Percentiles rank a stretch among this genome's conserved stretches.
These are phyloP conservation scores for Drosophila ustulata DNA, from an alignment of 2,888 invertebrate species.

Conservation along the genomic window DNA sequence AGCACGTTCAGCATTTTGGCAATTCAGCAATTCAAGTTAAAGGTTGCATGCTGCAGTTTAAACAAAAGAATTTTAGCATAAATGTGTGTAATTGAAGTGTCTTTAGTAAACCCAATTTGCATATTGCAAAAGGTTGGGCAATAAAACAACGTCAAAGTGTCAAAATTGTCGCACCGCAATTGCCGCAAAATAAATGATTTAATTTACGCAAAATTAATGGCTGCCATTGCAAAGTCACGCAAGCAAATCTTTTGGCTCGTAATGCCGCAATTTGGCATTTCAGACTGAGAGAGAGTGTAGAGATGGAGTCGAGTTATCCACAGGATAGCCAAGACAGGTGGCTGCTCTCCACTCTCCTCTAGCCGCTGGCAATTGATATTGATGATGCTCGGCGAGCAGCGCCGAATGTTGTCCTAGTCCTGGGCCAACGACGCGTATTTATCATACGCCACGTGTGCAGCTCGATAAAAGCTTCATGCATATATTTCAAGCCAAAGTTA, in stretches of 20 bases:
- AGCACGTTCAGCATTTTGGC: slow-evolving; percentile 24
- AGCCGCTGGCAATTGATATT: slow-evolving; percentile 66
- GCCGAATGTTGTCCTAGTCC: slow-evolving; percentile 37
- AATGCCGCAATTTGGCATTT: slow-evolving; percentile 54
- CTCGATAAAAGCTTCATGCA: slow-evolving; percentile 20
- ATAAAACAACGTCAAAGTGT: slow-evolving; percentile 43
- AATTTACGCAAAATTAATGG: slow-evolving; percentile 69
- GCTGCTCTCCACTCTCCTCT: slow-evolving; percentile 4
- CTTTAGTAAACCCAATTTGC: slow-evolving; percentile 36
- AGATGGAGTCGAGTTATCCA: slow-evolving; percentile 20
- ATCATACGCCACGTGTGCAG: slow-evolving; percentile 62
- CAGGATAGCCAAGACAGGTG: slow-evolving; percentile 4
- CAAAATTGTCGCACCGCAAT: slow-evolving; percentile 42
- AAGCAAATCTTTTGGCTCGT: slow-evolving; percentile 39
- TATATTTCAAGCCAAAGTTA: slow-evolving; percentile 10
- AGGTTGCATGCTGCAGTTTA: slow-evolving; percentile 23
- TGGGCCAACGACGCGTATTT: slow-evolving; percentile 40
- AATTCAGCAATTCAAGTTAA: not conserved
- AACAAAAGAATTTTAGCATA: not conserved
- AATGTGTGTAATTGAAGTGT: slow-evolving; percentile 20
- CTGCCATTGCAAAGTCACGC: slow-evolving; percentile 49
- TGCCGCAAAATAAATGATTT: slow-evolving; percentile 70
- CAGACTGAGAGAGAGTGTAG: slow-evolving; percentile 14
- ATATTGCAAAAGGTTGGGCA: slow-evolving; percentile 22
- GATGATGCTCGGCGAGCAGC: slow-evolving; percentile 50